Evolutionary conservation across 2,113 vertebrate species (phyloP).

Genomic region (Mus spicilegus): DNA sequence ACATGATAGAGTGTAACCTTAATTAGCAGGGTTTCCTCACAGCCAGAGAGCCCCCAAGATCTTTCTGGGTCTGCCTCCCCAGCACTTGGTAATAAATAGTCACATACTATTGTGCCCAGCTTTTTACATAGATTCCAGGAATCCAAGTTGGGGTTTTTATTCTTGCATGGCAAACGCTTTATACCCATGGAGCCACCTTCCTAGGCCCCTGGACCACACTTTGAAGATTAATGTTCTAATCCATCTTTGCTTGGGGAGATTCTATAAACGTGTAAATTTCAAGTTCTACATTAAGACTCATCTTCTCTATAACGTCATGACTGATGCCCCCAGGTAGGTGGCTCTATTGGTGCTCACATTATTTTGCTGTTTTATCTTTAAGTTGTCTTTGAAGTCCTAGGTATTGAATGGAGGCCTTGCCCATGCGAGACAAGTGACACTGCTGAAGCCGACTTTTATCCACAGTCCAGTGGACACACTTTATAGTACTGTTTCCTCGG

Average conservation of each 20-base stretch:
- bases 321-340: background rate
- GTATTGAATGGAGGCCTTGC: background rate
- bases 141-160: background rate
- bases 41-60: background rate
- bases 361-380: background rate
- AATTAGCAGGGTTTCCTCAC: no score
- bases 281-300: background rate
- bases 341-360: background rate
- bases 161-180: background rate
- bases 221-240: background rate
- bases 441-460: background rate
- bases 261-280: background rate
- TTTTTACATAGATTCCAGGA: background rate
- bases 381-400: background rate
- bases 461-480: fast-evolving
- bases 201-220: background rate
- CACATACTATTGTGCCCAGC: background rate
- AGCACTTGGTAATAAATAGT: background rate
- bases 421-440: background rate
- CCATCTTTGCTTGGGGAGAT: background rate
- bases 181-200: background rate
- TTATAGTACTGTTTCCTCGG: background rate
- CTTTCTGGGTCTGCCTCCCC: background rate
- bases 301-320: background rate
- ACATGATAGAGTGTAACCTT: no score